A percentile compares a stretch with the other conserved stretches of the same genome.
These are phyloP conservation scores for Philereme transversata DNA, from an alignment of 2,888 invertebrate species.

Conservation along the genomic window DNA sequence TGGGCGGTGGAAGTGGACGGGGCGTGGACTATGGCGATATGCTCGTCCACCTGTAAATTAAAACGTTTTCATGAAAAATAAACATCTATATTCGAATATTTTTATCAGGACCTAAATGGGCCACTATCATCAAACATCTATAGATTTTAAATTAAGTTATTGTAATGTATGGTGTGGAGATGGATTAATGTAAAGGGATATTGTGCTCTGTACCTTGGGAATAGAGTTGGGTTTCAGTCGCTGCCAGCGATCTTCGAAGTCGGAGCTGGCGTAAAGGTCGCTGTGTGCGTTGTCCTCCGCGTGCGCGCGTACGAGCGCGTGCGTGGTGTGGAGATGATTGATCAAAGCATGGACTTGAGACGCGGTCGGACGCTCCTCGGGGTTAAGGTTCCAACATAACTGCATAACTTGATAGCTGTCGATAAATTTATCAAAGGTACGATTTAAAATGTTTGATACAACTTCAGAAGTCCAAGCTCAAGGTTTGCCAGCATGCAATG, in stretches of 20 bases:
- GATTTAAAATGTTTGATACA: too few species aligned
- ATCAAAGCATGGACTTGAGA: conserved; percentile 73
- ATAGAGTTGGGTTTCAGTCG: conserved; percentile 86
- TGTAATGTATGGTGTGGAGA: neutral
- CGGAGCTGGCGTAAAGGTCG: conserved; percentile 59
- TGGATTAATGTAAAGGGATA: neutral
- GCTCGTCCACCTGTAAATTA: conserved; percentile 67
- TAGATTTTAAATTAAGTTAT: too few species aligned
- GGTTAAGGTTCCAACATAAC: conserved; percentile 85
- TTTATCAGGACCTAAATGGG: too few species aligned
- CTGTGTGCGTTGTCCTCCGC: conserved; percentile 56
- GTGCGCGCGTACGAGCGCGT: conserved; percentile 55
- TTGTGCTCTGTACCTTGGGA: conserved; percentile 61
- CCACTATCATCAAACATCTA: too few species aligned
- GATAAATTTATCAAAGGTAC: neutral
- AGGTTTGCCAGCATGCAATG: too few species aligned
- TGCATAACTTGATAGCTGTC: conserved; percentile 88
- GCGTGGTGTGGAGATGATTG: conserved; percentile 67
- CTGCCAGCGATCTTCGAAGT: conserved; percentile 91
- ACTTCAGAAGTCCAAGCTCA: too few species aligned
- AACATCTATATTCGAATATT: too few species aligned
- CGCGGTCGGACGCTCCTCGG: conserved; percentile 60
- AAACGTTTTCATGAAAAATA: neutral
- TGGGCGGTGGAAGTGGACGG: conserved; percentile 60
- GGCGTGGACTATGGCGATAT: conserved; percentile 73